Evolutionary conservation across 2,797 vertebrate species (phyloP), one percentile per base, ranked within the genome.

Genomic region (Eupleurogrammus muticus): DNA sequence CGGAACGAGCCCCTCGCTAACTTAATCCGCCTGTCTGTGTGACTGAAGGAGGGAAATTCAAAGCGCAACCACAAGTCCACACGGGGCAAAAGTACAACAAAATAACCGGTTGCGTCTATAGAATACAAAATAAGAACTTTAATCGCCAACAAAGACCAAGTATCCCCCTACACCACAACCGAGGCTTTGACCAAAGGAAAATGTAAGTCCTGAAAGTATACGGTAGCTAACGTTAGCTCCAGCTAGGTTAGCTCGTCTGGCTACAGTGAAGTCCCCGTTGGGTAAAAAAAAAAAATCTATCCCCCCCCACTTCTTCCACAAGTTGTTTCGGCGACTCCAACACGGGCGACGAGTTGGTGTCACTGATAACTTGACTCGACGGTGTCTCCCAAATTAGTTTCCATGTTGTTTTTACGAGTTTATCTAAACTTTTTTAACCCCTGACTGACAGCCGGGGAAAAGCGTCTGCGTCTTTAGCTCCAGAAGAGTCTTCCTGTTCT

Each of bases 11-110:
- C 79, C 67, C 60, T 60, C 24, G 59, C 79, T 63, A 66, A 28
- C 28, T 28, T 28, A 3, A 85, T 36, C 84, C 70, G 63, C 65
- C 73, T 40, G 71, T 73, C 57, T 54, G 53, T 75, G 21, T 77
- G 58, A 49, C 67, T 24, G 68, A 90, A 62, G 93, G 94, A 95
- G 94, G 94, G 94, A 95, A 94, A 94, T 95, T 95, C 90, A 94
- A 94, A 93, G 89, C 80, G 58, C 64, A 82, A 24, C 32, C 60
- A 51, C 11, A 72, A 76, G 70, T 80, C 48, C 47, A 34, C 47
- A 34, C 11, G 17, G 20, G 5, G 8, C 16, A 52, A 70, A 56
- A 72, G 79, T 75, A 64, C 65, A 6, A 16, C 6, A 70, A 73
- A 57, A 56, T 55, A 48, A 58, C 70, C 74, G 51, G 80, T 70